These are phyloP conservation scores for Elaphurus davidianus DNA, from an alignment of 2,113 vertebrate species.

Conservation along the genomic window DNA sequence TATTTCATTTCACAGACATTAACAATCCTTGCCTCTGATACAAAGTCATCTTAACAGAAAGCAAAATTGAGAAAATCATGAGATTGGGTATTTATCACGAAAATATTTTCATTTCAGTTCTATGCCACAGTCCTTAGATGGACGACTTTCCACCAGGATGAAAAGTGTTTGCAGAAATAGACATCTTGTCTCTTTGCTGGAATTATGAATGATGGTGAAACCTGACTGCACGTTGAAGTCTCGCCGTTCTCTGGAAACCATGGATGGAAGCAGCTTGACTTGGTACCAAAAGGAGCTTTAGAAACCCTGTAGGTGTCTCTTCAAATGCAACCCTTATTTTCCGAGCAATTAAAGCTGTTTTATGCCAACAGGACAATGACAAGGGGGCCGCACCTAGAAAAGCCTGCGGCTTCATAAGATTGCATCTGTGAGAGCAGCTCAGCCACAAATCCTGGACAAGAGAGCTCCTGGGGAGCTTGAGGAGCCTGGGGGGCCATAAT, in stretches of 20 bases:
- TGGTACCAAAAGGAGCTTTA: neutral
- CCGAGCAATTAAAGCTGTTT: constrained; percentile 51
- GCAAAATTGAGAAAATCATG: neutral
- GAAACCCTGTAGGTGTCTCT: constrained; percentile 13
- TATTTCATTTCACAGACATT: neutral
- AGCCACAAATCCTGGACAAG: neutral
- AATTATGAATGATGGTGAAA: neutral
- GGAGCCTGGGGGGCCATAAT: neutral
- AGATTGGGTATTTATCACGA: neutral
- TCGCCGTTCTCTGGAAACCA: neutral
- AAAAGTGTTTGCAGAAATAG: constrained; percentile 27
- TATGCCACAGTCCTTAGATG: neutral
- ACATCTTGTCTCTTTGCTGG: neutral
- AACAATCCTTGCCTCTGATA: neutral
- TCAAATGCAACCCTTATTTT: constrained; percentile 37
- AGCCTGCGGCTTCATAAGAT: neutral
- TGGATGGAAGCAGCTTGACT: neutral
- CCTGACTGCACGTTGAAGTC: neutral
- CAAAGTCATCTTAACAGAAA: neutral
- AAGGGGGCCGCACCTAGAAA: neutral
- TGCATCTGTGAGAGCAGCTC: neutral
- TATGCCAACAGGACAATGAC: neutral
- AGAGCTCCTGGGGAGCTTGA: neutral
- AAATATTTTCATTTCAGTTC: neutral
- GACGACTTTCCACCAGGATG: neutral